Base-by-base conservation (phyloP, 2,888 invertebrate genomes). In the Cremastinae sp. region DNA sequence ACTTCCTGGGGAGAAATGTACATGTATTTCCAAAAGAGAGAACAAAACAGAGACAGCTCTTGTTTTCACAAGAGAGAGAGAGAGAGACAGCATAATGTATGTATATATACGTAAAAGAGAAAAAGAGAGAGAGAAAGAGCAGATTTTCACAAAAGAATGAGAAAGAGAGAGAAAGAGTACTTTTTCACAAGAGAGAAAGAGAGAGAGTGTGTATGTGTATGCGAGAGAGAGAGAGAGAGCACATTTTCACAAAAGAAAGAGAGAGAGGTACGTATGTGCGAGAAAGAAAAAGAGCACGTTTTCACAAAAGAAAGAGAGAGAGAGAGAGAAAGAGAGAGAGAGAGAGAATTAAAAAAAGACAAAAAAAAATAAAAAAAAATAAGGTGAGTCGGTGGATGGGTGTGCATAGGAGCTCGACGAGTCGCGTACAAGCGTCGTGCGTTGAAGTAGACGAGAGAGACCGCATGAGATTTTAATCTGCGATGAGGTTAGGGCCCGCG, bases 401-500 rank as follows among this genome's bases (percentile, higher is more conserved):
- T 70, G 77, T 78, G 53, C 66, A 56, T 16, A 45, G 28, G 43
- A 38, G 53, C 75, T 75, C 70, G 61, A 65, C 73, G 65, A 68
- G 68, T 79, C 77, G 61, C 22, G 77, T 71, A 79, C 78, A 78
- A 68, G 75, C 74, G 75, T 73, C 5, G 28, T 28, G 28, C 5
- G 28, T 28, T 28, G 79, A 79, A 78, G 68, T 74, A 79, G 72
- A 70, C 58, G 43, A 61, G 45, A 43, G n/a, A 34, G 14, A n/a
- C n/a, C 16, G 75, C 75, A 79, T 76, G 82, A 84, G 85, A 86
- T 86, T 85, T 84, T 84, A 81, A 86, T 86, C 85, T 83, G 73
- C 70, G 66, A 73, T 72, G 74, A 59, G 75, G 73, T 62, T 78
- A 77, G 81, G 79, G 75, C 65, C 74, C 70, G 54, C 75, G 66